These are phyloP conservation scores for Onychomys leucogaster DNA, from an alignment of 2,797 vertebrate species.

Conservation along the genomic window DNA sequence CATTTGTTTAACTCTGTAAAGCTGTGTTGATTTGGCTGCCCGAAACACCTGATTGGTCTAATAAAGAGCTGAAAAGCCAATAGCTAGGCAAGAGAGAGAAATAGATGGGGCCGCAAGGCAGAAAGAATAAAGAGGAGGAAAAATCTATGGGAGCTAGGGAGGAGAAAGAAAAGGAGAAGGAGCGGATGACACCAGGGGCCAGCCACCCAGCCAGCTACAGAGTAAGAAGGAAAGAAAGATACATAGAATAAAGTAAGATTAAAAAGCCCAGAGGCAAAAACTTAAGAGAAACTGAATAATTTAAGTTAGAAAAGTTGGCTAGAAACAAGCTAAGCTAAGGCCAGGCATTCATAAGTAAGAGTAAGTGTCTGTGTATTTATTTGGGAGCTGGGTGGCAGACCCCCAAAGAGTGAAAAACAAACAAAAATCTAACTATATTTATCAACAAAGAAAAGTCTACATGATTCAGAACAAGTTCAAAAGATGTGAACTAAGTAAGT, in stretches of 20 bases:
- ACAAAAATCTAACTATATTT: no score
- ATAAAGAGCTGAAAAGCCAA: no score
- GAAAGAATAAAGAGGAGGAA: no score
- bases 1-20: no score
- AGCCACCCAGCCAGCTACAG: neutral
- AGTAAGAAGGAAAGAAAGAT: neutral
- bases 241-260: neutral
- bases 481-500: neutral
- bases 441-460: neutral
- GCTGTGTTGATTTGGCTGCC: no score
- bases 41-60: no score
- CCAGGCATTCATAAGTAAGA: neutral
- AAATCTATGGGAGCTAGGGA: no score
- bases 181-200: neutral
- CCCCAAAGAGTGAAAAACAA: neutral
- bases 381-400: neutral
- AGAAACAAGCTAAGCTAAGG: neutral
- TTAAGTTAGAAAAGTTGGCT: neutral
- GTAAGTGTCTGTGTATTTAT: neutral
- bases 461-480: neutral
- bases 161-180: no score
- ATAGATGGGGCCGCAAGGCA: no score
- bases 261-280: neutral
- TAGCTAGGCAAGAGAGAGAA: no score
- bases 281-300: neutral